Percentiles rank a stretch among this genome's conserved stretches.
Conservation (phyloP, 2,113 vertebrate species). For the Alosa alosa region DNA sequence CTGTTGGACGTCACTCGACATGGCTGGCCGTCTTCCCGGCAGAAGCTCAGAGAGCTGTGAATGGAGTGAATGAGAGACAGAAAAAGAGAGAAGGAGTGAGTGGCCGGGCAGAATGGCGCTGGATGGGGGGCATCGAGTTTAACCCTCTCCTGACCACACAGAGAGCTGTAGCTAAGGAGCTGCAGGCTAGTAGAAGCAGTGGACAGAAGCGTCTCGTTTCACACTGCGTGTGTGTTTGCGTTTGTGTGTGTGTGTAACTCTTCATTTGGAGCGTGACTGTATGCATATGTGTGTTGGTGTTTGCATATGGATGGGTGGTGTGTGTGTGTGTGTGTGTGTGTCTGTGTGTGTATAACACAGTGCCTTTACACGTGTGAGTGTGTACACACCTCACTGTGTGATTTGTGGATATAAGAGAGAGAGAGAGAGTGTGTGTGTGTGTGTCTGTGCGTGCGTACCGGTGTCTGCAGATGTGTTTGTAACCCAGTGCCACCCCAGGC, state of each 20-base stretch:
- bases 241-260: no score
- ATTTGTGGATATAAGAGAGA: no score
- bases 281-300: not conserved
- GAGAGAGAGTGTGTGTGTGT: not conserved
- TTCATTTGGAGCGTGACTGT: no score
- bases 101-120: not conserved
- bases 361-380: no score
- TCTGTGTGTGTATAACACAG: no score
- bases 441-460: no score
- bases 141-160: not conserved
- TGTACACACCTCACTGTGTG: no score
- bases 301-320: no score
- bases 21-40: conserved; percentile 35
- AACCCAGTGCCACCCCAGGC: not conserved
- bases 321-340: no score
- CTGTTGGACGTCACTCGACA: conserved; percentile 11
- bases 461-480: not conserved
- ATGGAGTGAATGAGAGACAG: conserved; percentile 17
- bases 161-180: not conserved
- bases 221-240: not conserved
- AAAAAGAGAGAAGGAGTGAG: not conserved
- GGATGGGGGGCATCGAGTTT: not conserved
- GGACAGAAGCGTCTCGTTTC: not conserved
- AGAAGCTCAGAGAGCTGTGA: not conserved
- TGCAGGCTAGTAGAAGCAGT: not conserved